Evolutionary conservation across 2,113 vertebrate genomes (phyloP).

Genomic region (Steatornis caripensis): DNA sequence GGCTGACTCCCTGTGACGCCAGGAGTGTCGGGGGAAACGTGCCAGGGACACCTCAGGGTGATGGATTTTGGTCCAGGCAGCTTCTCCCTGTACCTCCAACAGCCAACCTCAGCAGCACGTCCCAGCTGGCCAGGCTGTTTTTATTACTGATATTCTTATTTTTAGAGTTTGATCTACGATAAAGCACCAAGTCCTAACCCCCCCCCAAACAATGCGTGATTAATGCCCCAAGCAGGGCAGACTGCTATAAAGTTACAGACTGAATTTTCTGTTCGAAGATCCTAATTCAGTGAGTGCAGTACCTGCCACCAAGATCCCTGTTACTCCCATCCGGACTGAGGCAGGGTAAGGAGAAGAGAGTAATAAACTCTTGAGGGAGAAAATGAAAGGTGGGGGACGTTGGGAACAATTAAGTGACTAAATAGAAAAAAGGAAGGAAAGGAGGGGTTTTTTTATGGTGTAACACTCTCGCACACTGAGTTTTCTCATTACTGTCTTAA

Average conservation of each 20-base stretch:
- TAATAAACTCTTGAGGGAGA: not conserved
- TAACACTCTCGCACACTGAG: not conserved
- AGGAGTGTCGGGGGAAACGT: rapidly evolving
- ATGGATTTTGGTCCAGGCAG: not conserved
- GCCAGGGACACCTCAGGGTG: not conserved
- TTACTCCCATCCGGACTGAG: not conserved
- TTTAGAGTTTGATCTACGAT: not conserved
- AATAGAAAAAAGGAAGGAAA: not conserved
- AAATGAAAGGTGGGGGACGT: not conserved
- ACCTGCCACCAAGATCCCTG: not conserved
- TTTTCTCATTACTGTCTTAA: not conserved
- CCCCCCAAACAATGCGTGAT: not conserved
- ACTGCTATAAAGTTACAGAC: not conserved
- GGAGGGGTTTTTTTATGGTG: not conserved
- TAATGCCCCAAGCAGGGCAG: not conserved
- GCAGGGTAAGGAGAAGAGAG: not conserved
- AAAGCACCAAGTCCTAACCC: not conserved
- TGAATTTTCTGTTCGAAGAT: not conserved
- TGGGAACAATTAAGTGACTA: not conserved
- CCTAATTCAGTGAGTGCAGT: not conserved
- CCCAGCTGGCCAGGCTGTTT: not conserved
- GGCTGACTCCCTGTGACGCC: not conserved
- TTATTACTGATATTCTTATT: not conserved
- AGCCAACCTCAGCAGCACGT: not conserved
- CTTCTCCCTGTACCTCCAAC: not conserved